Evolutionary conservation across 2,888 invertebrate genomes (phyloP), one percentile per base, ranked within the genome.

Genomic region (Andricus quercusramuli): DNA sequence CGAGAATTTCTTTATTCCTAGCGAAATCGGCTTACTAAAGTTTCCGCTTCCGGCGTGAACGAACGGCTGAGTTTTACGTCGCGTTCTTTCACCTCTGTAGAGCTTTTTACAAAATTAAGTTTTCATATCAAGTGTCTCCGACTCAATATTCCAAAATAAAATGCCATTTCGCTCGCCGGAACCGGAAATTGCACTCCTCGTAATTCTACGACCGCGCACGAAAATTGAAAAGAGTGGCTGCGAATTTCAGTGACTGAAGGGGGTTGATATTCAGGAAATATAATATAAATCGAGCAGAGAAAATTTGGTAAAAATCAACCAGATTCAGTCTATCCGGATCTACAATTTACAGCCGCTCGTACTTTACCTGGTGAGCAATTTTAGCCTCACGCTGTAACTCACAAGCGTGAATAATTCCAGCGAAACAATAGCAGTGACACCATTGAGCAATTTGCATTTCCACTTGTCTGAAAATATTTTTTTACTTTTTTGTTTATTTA

Each of bases 141-240:
- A 70, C 29, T 70, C n/a, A 70, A 47, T 25, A 22, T 22, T 70
- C 17, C 11, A 70, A 51, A 70, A 70, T 47, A 47, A 70, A 70
- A 25, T 47, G 68, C 68, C 68, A 15, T 29, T 47, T 70, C 68
- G 44, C 17, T 70, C 47, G 47, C 47, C 68, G 68, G 68, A 44
- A 70, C 17, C 68, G 68, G 29, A 70, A 70, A 70, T 70, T 70
- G 68, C 68, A 70, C 47, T 70, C 25, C 47, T 70, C 68, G 68
- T 47, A 70, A 70, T 70, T 51, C 47, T 44, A 68, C 47, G 70
- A 29, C 47, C 70, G 70, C 29, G 25, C 51, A 70, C 51, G 29
- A 70, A 51, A 70, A 70, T 70, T 70, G 51, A 70, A 68, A 67
- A 22, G 51, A 70, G 51, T 70, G 22, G 47, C 70, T 70, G 70